Base-by-base conservation (phyloP, 2,113 vertebrate species). In the Archocentrus centrarchus region DNA sequence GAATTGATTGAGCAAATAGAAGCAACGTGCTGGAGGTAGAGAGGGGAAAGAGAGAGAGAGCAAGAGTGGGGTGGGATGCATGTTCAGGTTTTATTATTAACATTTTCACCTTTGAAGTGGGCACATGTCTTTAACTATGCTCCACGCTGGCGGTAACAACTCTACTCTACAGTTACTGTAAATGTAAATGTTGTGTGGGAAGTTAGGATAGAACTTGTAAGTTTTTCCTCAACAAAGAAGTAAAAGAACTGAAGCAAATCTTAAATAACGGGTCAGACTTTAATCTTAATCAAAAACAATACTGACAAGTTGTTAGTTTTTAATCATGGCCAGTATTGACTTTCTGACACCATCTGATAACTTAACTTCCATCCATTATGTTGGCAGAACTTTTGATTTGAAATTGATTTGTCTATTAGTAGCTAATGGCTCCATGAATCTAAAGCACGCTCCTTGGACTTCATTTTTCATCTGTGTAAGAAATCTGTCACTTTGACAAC, bases 1-100 rank as follows among this genome's bases (percentile, higher is more conserved):
- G 22, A 76, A 95, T 95, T 93, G 89, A 95, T 94, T 13, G 77
- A 86, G 88, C 88, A 93, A 95, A 94, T 59, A 91, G 76, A 88
- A 83, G 86, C 70, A 44, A 39, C 83, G 64, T 84, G 82, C 75
- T 27, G 39, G 80, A 88, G 89, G 79, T 22, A 27, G 80, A 77
- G 64, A 68, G 66, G 27, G 17, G 59, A 2, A 66, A 14, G 0
- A 7, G 13, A 10, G 32, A 11, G 22, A 53, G 63, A 70, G 64
- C 32, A 15, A 22, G 10, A 5, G 44, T 2, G 20, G 44, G 30
- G 15, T 11, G 60, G 37, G 73, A 17, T 18, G 32, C 11, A 32
- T 32, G 44, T 70, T 50, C 59, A 75, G 60, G 18, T 77, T 78
- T 77, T 22, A 87, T 66, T 62, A 41, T 11, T 13, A 5, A 44